Evolutionary conservation across 2,113 vertebrate genomes (phyloP).

Genomic region (Charadrius vociferus): DNA sequence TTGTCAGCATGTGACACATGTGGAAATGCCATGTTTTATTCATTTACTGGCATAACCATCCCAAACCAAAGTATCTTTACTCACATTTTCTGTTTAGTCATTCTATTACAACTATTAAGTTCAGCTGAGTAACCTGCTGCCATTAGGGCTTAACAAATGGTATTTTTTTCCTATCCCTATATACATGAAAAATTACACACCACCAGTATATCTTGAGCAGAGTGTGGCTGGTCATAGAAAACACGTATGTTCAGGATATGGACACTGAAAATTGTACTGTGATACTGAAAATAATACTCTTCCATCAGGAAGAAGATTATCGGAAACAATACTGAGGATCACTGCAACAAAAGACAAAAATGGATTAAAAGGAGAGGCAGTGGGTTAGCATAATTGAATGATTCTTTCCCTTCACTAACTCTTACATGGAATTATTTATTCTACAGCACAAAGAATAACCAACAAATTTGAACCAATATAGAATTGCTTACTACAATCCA

Average conservation of each 20-base stretch:
- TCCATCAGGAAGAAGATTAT: not conserved
- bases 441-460: not conserved
- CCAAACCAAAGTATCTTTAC: not conserved
- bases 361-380: fast-evolving
- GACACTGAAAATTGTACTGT: not conserved
- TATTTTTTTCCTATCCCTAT: not conserved
- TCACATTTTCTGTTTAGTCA: not conserved
- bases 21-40: not conserved
- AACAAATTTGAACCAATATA: not conserved
- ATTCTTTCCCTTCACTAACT: not conserved
- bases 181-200: fast-evolving
- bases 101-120: not conserved
- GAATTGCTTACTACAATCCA: not conserved
- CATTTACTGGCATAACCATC: not conserved
- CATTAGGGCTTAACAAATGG: fast-evolving
- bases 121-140: not conserved
- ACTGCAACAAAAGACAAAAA: not conserved
- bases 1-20: not conserved
- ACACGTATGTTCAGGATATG: too few species aligned
- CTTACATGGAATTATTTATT: not conserved
- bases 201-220: too few species aligned
- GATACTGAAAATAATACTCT: not conserved
- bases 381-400: not conserved
- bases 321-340: not conserved
- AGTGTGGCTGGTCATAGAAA: not conserved